Conservation (phyloP, 2,888 invertebrate species). For the Spialia ferax region DNA sequence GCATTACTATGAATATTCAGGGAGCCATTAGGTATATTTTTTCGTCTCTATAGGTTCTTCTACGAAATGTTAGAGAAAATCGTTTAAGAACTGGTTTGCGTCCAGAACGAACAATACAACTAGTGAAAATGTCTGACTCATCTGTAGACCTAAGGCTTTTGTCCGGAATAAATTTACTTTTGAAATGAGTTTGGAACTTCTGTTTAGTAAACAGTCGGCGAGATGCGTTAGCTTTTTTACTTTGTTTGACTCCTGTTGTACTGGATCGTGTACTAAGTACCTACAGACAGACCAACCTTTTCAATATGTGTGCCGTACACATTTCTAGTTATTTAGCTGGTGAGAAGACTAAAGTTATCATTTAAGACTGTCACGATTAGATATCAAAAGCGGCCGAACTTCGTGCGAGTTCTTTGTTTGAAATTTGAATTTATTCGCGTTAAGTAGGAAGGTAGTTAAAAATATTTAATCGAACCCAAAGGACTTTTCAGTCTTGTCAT, state of each 20-base stretch:
- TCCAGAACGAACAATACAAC: slow-evolving; percentile 77
- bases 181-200: slow-evolving; percentile 60
- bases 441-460: background rate
- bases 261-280: slow-evolving; percentile 8
- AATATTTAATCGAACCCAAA: background rate
- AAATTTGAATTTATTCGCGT: background rate
- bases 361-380: background rate
- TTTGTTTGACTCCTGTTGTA: slow-evolving; percentile 38
- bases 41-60: slow-evolving; percentile 47
- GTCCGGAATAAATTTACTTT: slow-evolving; percentile 78
- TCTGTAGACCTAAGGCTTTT: slow-evolving; percentile 67
- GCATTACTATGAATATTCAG: slow-evolving; percentile 63
- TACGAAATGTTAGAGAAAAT: slow-evolving; percentile 71
- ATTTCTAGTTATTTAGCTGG: slow-evolving; percentile 26
- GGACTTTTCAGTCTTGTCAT: no score
- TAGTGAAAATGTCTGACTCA: slow-evolving; percentile 83
- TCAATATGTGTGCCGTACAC: slow-evolving; percentile 22
- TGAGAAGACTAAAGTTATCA: background rate
- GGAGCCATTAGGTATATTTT: slow-evolving; percentile 48
- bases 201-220: slow-evolving; percentile 58
- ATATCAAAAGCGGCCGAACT: background rate
- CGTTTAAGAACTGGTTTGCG: slow-evolving; percentile 64
- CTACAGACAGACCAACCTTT: background rate
- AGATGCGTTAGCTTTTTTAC: slow-evolving; percentile 43
- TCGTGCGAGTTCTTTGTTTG: background rate